Base-by-base conservation (phyloP, 2,888 invertebrate species). In the Drosophila mettleri region DNA sequence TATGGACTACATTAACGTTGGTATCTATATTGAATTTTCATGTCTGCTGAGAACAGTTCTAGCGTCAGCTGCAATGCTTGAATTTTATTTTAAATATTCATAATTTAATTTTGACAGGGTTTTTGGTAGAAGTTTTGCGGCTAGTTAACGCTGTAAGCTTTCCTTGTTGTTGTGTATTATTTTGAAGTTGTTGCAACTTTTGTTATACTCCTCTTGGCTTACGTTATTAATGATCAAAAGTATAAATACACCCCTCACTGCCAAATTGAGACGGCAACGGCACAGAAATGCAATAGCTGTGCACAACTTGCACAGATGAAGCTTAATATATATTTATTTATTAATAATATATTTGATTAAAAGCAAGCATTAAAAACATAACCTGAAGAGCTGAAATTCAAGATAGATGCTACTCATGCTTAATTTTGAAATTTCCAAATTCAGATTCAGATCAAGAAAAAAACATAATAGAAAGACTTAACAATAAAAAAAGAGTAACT, bases 1-100 rank as follows among this genome's bases (percentile, higher is more conserved):
- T 14, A 12, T 27, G 22, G 5, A 24, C 3, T 27, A 12, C n/a
- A n/a, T 43, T 59, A 29, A 9, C 14, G 20, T 18, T 24, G n/a
- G 8, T 43, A 61, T 66, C 57, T 60, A 41, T 71, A 65, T 71
- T 64, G 66, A 64, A 68, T 67, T 58, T 76, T 66, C 43, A 39
- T 16, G 27, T 43, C 29, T 20, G 38, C 20, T 60, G 38, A 51
- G 57, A 43, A 41, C 14, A 27, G 59, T 54, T 22, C 9, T 22
- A 8, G 43, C 63, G 52, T 62, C 38, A 18, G 45, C 33, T 48
- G 72, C 66, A 58, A 58, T 67, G 73, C 66, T 86, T 87, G 71
- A 85, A 86, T 78, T 70, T 68, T 74, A 73, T 84, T 83, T 85
- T 83, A 85, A 85, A 85, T 85, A 85, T 85, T 85, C 85, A 85